Evolutionary conservation across 1,140 invertebrate species (phyloP).

Genomic region (Myzus persicae): DNA sequence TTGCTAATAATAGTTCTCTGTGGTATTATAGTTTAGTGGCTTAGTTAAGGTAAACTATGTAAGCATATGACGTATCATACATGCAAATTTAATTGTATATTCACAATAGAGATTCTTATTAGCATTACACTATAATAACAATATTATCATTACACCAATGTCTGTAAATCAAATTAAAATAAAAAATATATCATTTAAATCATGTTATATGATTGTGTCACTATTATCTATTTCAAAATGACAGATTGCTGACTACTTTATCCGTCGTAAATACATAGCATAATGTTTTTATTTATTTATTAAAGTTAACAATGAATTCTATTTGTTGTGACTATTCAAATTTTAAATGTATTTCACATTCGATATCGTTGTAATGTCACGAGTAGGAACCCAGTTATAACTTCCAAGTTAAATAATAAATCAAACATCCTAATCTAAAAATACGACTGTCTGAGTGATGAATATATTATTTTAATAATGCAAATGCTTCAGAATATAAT

Average conservation of each 20-base stretch:
- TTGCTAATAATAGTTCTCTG: not conserved
- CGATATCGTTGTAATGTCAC: not conserved
- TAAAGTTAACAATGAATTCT: not conserved
- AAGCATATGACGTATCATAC: not conserved
- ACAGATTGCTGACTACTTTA: not conserved
- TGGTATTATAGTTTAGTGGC: not conserved
- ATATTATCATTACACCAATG: too few relatives aligned
- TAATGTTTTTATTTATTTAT: not conserved
- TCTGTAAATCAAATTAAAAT: not conserved
- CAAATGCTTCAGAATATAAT: not conserved
- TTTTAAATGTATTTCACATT: not conserved
- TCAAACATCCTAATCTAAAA: not conserved
- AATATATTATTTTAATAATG: constrained; percentile 17
- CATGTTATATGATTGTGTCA: not conserved
- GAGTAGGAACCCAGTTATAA: not conserved
- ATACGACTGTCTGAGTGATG: not conserved
- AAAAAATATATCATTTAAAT: not conserved
- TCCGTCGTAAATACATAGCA: not conserved
- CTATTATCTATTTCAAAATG: not conserved
- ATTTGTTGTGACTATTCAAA: not conserved
- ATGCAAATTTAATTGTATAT: too few relatives aligned
- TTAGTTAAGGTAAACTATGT: not conserved
- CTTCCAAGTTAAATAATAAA: not conserved
- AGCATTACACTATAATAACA: too few relatives aligned
- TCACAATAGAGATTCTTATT: too few relatives aligned